Percentiles rank a stretch among this genome's conserved stretches.
Evolutionary conservation across 2,888 invertebrate species (phyloP).

Genomic region (Drosophila infuscata): DNA sequence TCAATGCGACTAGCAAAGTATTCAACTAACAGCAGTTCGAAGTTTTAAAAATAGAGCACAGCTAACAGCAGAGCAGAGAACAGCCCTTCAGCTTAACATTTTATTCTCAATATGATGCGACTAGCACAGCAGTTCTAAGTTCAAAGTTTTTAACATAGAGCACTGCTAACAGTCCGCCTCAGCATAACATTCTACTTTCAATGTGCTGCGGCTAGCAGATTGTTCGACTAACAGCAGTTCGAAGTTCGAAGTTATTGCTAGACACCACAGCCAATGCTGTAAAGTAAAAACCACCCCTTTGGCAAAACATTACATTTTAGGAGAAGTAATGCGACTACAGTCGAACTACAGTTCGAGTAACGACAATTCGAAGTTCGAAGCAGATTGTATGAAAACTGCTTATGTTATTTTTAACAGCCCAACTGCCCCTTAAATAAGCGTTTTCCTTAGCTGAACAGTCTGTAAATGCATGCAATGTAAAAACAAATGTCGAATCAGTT

Average conservation of each 20-base stretch:
- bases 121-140: not conserved
- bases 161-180: slow-evolving; percentile 11
- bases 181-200: not conserved
- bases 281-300: not conserved
- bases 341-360: not conserved
- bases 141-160: not conserved
- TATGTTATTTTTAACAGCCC: not conserved
- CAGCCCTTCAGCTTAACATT: slow-evolving; percentile 2
- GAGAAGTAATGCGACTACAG: not conserved
- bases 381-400: too few species aligned
- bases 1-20: not conserved
- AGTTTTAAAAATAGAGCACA: not conserved
- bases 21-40: not conserved
- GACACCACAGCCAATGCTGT: not conserved
- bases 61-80: not conserved
- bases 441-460: not conserved
- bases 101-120: not conserved
- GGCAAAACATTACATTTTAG: not conserved
- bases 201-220: not conserved
- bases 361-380: not conserved
- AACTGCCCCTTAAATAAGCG: not conserved
- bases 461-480: not conserved
- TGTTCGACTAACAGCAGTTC: not conserved
- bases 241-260: slow-evolving; percentile 8
- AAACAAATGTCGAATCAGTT: not conserved